Evolutionary conservation across 2,113 vertebrate species (phyloP).

Genomic region (Acrocephalus arundinaceus): DNA sequence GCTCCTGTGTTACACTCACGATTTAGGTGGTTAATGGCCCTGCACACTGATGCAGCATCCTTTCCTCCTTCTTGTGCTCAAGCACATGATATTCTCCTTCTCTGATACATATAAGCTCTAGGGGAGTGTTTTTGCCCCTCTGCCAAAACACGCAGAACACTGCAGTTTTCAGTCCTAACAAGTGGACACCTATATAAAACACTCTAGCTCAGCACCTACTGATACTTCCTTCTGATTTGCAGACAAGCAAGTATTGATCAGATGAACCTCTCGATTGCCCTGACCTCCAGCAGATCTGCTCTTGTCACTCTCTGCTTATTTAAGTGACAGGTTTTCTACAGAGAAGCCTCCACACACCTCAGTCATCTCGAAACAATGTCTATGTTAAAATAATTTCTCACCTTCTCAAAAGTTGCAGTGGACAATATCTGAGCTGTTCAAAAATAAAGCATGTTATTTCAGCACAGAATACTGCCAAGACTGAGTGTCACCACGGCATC

Average conservation of each 20-base stretch:
- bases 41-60: background rate
- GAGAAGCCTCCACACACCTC: background rate
- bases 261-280: background rate
- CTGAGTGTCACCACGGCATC: background rate
- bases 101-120: background rate
- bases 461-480: background rate
- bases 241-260: background rate
- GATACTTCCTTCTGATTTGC: background rate
- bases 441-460: background rate
- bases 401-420: background rate
- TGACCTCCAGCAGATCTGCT: background rate
- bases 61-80: background rate
- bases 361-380: background rate
- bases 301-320: background rate
- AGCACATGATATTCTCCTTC: background rate
- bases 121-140: background rate
- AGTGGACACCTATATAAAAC: background rate
- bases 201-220: background rate
- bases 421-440: background rate
- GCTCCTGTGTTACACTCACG: background rate
- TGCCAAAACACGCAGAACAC: background rate
- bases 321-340: background rate
- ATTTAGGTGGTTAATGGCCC: background rate
- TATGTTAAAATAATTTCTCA: background rate
- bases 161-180: background rate